These are phyloP conservation scores for Centropus bengalensis DNA, from an alignment of 2,113 vertebrate species.

Conservation along the genomic window DNA sequence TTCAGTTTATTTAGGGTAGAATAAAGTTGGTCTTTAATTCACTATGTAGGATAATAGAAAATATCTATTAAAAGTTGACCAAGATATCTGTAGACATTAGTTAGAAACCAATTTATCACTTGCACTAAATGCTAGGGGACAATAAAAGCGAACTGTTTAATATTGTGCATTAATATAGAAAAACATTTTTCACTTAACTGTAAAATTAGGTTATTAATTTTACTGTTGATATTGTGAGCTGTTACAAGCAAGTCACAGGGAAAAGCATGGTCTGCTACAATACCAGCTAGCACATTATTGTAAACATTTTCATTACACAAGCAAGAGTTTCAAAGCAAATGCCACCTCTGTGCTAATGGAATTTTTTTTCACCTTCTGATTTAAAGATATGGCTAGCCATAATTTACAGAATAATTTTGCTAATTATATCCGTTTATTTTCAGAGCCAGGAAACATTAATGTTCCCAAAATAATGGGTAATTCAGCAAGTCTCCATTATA, in stretches of 20 bases:
- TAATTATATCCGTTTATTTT: not conserved
- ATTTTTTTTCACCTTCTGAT: not conserved
- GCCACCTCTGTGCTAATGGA: not conserved
- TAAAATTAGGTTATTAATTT: not conserved
- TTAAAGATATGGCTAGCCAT: not conserved
- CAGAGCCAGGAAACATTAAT: not conserved
- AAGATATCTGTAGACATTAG: not conserved
- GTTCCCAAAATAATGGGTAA: not conserved
- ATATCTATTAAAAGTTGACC: not conserved
- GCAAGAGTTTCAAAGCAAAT: not conserved
- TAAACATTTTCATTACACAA: not conserved
- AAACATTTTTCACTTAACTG: not conserved
- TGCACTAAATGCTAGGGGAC: not conserved
- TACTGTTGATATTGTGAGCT: not conserved
- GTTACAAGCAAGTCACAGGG: not conserved
- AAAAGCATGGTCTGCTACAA: not conserved
- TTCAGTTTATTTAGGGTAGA: not conserved
- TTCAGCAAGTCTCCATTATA: not conserved
- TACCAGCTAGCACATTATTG: not conserved
- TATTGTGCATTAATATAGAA: not conserved
- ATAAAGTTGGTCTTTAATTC: not conserved
- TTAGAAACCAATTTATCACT: not conserved
- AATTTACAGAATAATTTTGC: slow-evolving; percentile 12
- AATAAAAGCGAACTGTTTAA: not conserved
- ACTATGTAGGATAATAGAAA: not conserved